Evolutionary conservation across 2,888 invertebrate genomes (phyloP), one percentile per base, ranked within the genome.

Genomic region (Drosophila borealis): DNA sequence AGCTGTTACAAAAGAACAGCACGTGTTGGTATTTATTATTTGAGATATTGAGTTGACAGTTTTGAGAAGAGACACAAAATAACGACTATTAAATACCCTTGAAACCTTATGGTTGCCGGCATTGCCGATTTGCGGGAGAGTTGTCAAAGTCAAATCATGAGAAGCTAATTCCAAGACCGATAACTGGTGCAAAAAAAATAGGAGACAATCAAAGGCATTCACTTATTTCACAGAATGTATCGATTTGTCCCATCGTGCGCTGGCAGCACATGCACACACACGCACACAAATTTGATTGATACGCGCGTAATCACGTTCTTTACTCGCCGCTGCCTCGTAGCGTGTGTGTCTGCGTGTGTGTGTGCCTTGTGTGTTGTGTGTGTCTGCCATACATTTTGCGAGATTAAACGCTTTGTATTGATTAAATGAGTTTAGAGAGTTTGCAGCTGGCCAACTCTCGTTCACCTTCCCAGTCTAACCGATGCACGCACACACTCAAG

Each of bases 391-490:
- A 78, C 74, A 72, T 83, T 81, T 75, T 66, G 69, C 65, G 39
- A 69, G 81, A 84, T 87, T 81, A 83, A 84, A 81, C 69, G 89
- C 73, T 87, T 88, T 81, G 84, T 78, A 71, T 61, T 86, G 81
- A 81, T 88, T 86, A 83, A 84, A 84, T 88, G 73, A 83, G 67
- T 86, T 86, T 75, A 70, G 70, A 80, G 74, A 69, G 59, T 71
- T 74, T 59, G 56, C 75, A 71, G 57, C 34, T 53, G 69, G 37
- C 55, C 70, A 74, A 68, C 74, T 59, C 45, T 48, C 49, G 56
- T 61, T 54, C 11, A 61, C 44, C 36, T 50, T 53, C 48, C 8
- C 54, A 44, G 29, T 29, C 42, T 33, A 46, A 34, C n/a, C 33
- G 17, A 42, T 39, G 41, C 21, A 41, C n/a, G 46, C 13, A 37